Conservation (phyloP, 2,113 vertebrate genomes). For the Zosterops pallidus region DNA sequence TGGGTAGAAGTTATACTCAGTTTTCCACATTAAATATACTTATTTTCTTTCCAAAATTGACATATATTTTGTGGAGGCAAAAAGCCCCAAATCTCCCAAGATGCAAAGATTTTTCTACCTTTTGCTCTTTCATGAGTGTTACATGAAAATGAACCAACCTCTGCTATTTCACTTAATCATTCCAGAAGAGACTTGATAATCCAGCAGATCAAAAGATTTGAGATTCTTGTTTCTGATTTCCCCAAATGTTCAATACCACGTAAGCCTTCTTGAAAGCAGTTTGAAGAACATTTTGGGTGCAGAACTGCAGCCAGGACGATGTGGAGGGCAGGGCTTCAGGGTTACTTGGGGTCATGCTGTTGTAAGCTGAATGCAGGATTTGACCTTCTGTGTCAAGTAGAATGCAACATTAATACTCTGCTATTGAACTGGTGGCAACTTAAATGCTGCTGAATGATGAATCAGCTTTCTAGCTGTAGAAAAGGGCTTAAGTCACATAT, state of each 20-base stretch:
- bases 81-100: not conserved
- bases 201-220: not conserved
- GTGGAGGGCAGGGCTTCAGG: not conserved
- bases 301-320: not conserved
- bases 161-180: not conserved
- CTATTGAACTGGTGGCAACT: slow-evolving; percentile 18
- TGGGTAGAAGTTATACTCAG: not conserved
- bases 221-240: not conserved
- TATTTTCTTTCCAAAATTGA: not conserved
- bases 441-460: slow-evolving; percentile 60
- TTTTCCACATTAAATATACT: not conserved
- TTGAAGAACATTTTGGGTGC: not conserved
- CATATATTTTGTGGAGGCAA: not conserved
- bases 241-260: not conserved
- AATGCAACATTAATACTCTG: not conserved
- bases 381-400: not conserved
- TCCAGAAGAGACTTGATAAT: not conserved
- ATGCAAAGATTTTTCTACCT: not conserved
- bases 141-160: not conserved
- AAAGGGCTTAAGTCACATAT: slow-evolving; percentile 36
- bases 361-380: not conserved
- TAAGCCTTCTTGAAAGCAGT: not conserved
- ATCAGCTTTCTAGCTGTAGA: slow-evolving; percentile 59
- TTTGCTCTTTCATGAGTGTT: not conserved
- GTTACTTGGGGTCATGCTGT: not conserved